Conservation (phyloP, 2,797 vertebrate species). For the Sebastes minor region DNA sequence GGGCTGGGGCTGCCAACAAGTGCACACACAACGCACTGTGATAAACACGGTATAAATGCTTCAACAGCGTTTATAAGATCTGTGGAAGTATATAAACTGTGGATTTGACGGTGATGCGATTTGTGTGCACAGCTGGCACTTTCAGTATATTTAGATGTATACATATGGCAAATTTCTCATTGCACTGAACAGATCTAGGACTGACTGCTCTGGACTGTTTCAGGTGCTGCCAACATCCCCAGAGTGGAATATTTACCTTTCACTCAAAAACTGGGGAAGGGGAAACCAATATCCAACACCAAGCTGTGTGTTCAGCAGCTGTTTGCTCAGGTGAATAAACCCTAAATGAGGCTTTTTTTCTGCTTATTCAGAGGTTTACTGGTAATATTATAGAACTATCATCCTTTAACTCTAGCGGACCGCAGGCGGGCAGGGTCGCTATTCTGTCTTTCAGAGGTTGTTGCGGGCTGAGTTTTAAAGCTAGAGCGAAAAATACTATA, state of each 20-base stretch:
- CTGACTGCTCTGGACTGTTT: slow-evolving; percentile 52
- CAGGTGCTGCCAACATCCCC: slow-evolving; percentile 41
- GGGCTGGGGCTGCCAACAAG: slow-evolving; percentile 51
- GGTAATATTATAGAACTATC: slow-evolving; percentile 27
- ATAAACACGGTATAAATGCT: slow-evolving; percentile 45
- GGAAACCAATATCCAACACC: slow-evolving; percentile 32
- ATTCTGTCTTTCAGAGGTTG: no score
- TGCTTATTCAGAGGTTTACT: slow-evolving; percentile 47
- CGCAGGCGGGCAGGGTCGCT: no score
- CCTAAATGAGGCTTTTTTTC: slow-evolving; percentile 26
- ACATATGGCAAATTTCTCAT: slow-evolving; percentile 21
- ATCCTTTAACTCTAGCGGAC: slow-evolving; percentile 28
- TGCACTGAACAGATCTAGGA: slow-evolving; percentile 24
- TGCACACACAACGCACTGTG: slow-evolving; percentile 6
- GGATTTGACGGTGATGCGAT: slow-evolving; percentile 26
- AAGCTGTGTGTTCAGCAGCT: slow-evolving; percentile 62
- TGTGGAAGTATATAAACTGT: slow-evolving; percentile 1
- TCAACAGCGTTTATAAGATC: slow-evolving; percentile 19
- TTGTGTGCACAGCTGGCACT: slow-evolving; percentile 59
- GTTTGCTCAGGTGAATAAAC: slow-evolving; percentile 69
- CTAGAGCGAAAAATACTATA: no score
- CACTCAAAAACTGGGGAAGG: slow-evolving; percentile 13
- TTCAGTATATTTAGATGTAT: slow-evolving; percentile 24
- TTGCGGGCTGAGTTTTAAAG: no score
- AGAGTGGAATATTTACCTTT: slow-evolving; percentile 59